Base-by-base conservation (phyloP, 2,888 invertebrate species). In the Oscheius sp. region DNA sequence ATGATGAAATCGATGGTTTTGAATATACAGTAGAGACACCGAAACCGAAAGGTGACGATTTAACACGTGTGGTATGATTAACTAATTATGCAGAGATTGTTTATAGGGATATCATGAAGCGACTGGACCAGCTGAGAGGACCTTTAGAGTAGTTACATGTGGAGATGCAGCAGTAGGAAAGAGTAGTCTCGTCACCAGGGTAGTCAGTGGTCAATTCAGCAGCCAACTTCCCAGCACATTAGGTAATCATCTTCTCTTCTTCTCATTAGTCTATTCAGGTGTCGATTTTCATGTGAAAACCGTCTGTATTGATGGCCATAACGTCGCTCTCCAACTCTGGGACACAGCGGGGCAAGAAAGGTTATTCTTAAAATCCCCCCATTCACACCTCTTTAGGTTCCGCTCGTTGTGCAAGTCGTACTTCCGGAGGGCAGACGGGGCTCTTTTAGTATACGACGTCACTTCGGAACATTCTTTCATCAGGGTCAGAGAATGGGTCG, bases 101-200 rank as follows among this genome's bases (percentile, higher is more conserved):
- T 57, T 70, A 44, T 44, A 78, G 76, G 78, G 77, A 24, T 62
- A 73, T 5, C 66, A 75, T 38, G 80, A 74, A 9, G 73, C 80
- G 1, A 79, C 71, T 49, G 79, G 79, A 8, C 77, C 76, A n/a
- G 76, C 90, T 2, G 90, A 90, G 67, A 82, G 90, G 49, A 89
- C 90, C 63, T 90, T 89, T 83, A 90, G 90, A 81, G 88, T 90
- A 2, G 90, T 90, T 6, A 87, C 90, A 74, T 90, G 90, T 64
- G 80, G 80, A 24, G 90, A 90, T 80, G 90, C 90, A 0, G 89
- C 90, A 1, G 90, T 90, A 0, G 90, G 90, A 6, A 90, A 90
- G 84, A 89, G 90, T 6, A 89, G 89, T 68, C 89, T 90, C 77
- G 90, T 90, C 64, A 88, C 89, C 85, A 84, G 90, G 32, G 87